Conservation (phyloP, 2,113 vertebrate species). For the Phrynosoma blainvillii region DNA sequence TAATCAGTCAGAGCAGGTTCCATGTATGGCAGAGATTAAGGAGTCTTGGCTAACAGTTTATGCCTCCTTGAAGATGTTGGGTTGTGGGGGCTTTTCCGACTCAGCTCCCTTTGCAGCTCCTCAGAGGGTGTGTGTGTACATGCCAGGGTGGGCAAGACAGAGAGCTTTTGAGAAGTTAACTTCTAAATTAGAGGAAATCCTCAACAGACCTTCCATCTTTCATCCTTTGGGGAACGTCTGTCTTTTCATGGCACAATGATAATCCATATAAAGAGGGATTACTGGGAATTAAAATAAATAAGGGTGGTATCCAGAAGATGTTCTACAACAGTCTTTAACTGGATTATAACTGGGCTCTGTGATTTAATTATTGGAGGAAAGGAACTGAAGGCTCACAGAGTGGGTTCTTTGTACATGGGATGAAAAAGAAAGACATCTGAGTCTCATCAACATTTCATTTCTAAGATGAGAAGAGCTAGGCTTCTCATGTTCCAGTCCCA, state of each 20-base stretch:
- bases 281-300: background rate
- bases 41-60: conserved; percentile 41
- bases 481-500: background rate
- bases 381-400: background rate
- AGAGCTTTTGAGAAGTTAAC: conserved; percentile 34
- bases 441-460: background rate
- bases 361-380: background rate
- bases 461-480: background rate
- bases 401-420: background rate
- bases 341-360: background rate
- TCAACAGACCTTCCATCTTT: background rate
- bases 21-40: conserved; percentile 51
- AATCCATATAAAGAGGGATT: background rate
- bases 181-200: background rate
- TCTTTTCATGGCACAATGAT: background rate
- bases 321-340: background rate
- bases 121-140: background rate
- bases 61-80: conserved; percentile 19
- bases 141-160: background rate
- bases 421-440: background rate
- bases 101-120: conserved; percentile 13
- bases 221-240: background rate
- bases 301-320: background rate
- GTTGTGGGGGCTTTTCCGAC: background rate
- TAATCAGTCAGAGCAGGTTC: conserved; percentile 37